Base-by-base conservation (phyloP, 1,140 invertebrate species). In the Zaprionus lachaisei region DNA sequence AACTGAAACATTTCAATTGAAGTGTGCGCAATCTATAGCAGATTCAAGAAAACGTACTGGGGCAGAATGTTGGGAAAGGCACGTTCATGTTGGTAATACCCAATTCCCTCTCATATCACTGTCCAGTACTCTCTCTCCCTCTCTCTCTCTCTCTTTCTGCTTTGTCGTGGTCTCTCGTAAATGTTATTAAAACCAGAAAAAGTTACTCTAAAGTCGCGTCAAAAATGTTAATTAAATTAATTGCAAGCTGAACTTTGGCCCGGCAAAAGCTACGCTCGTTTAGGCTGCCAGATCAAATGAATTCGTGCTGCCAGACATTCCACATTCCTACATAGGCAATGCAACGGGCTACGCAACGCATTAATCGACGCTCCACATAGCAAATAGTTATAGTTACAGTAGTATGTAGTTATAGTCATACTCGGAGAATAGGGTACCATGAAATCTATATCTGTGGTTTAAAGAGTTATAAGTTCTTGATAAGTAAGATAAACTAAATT, bases 141-240 rank as follows among this genome's bases (percentile, higher is more conserved):
- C 49, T 11, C 20, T 54, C 37, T 26, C 51, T 22, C 11, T 14
- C 5, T 9, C 20, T 63, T 66, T 72, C 63, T 63, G 61, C 41
- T 70, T 22, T 68, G 51, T n/a, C 37, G 54, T 69, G 55, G n/a
- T n/a, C 1, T 47, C 41, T 34, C 44, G 61, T 69, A 61, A 61
- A 78, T 55, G 65, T 77, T 51, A 58, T 26, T 26, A 68, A 72
- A 57, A 31, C 37, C 55, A 54, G 11, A 14, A 64, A 75, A 62
- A 26, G 1, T 37, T n/a, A 49, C 26, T 31, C 51, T 63, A 67
- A 63, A 60, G 47, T 72, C 68, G 38, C 61, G 61, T 54, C 72
- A 56, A 56, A 55, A 69, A 72, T 34, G 76, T 87, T 89, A 89
- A 89, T 87, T 87, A 81, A 79, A 62, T 87, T 79, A 89, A 89